Evolutionary conservation across 1,140 invertebrate genomes (phyloP), one percentile per base, ranked within the genome.

Genomic region (Drosophila pallidifrons): DNA sequence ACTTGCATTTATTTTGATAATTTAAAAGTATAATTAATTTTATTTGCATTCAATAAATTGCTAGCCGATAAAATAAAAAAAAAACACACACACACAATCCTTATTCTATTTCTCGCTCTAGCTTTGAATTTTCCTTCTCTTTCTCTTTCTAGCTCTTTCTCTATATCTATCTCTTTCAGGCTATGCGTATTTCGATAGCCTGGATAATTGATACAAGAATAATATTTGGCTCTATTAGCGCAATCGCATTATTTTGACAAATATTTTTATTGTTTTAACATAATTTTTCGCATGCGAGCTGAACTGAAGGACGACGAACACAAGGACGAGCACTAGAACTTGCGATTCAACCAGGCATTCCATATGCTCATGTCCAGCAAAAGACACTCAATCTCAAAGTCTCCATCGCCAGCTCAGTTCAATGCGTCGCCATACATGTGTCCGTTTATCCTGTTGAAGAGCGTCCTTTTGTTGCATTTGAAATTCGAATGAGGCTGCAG

Each of bases 181-280:
- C 64, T 66, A 15, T 45, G 43, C 46, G 70, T 59, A 67, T 65
- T 64, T 59, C 68, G 65, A 71, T 75, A 71, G 46, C 51, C 74
- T 74, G 75, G 78, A 87, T 89, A 89, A 89, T 89, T 89, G 85
- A 89, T 89, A 81, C 85, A 89, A 89, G 41, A 89, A 89, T 90
- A 89, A 89, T 89, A 89, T 89, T 89, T 89, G 86, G 75, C 86
- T 89, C 85, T 89, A 89, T 89, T 89, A 90, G 77, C 86, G 86
- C 85, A 89, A 89, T 89, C 85, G 85, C 85, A 89, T 89, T 89
- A 89, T 90, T 90, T 89, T 89, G 85, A 89, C 86, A 89, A 89
- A 89, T 89, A 89, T 89, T 89, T 89, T 69, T 89, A 89, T 89
- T 89, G 85, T 85, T 76, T 89, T 89, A 89, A 89, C 85, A 89